Evolutionary conservation across 2,113 vertebrate genomes (phyloP).

Genomic region (Chloroceryle aenea): DNA sequence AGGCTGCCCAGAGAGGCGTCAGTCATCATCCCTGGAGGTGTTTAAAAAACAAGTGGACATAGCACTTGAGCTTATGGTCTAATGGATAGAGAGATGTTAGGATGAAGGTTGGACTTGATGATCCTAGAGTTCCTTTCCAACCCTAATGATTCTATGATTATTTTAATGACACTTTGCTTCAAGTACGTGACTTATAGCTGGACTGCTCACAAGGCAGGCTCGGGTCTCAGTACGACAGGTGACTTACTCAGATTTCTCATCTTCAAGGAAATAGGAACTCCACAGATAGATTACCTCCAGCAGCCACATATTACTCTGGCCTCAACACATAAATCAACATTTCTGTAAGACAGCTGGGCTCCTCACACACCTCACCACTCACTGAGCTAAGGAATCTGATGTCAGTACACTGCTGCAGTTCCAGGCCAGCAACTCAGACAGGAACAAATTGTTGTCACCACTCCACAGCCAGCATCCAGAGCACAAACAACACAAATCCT

Average conservation of each 20-base stretch:
- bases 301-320: background rate
- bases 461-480: background rate
- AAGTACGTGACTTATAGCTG: too few species aligned
- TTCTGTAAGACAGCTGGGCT: background rate
- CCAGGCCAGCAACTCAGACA: background rate
- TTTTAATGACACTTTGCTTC: too few species aligned
- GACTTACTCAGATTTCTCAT: background rate
- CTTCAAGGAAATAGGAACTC: background rate
- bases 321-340: background rate
- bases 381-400: background rate
- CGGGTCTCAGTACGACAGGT: background rate
- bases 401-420: background rate
- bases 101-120: too few species aligned
- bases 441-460: background rate
- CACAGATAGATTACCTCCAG: background rate
- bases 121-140: too few species aligned
- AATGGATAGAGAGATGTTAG: too few species aligned
- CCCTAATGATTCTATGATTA: too few species aligned
- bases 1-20: too few species aligned
- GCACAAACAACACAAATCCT: background rate
- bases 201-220: too few species aligned
- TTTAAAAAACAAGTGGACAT: too few species aligned
- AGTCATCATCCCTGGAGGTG: too few species aligned
- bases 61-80: too few species aligned
- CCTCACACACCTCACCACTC: background rate